Percentiles rank a stretch among this genome's conserved stretches.
Conservation (phyloP, 2,888 invertebrate genomes). For the Leptinotarsa juncta region DNA sequence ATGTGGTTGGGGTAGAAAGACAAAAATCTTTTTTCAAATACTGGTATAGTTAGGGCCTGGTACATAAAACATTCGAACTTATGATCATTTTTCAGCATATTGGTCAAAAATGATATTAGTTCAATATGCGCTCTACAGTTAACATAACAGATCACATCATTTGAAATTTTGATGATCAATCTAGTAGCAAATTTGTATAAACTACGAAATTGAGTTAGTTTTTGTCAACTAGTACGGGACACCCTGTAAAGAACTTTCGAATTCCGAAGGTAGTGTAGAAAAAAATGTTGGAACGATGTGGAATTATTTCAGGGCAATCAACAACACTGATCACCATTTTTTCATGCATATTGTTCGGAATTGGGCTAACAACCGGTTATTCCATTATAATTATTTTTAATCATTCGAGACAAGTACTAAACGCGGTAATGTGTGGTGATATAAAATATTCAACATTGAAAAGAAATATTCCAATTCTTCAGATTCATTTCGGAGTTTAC, state of each 20-base stretch:
- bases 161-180: no score
- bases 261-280: neutral
- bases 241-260: neutral
- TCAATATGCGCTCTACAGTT: no score
- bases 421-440: conserved; percentile 14
- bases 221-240: neutral
- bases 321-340: neutral
- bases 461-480: neutral
- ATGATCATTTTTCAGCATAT: no score
- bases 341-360: conserved; percentile 15
- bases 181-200: no score
- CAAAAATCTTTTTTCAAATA: no score
- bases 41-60: no score
- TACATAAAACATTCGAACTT: no score
- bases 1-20: no score
- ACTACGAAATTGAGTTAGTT: no score
- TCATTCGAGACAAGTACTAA: neutral
- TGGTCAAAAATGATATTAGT: no score
- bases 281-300: neutral
- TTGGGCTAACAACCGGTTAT: conserved; percentile 22
- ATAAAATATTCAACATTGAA: conserved; percentile 13
- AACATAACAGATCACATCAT: no score
- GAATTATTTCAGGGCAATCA: neutral
- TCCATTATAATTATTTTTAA: conserved; percentile 1
- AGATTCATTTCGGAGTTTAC: neutral